Percentiles rank a stretch among this genome's conserved stretches.
Conservation (phyloP, 2,888 invertebrate genomes). For the Sympetrum striolatum region DNA sequence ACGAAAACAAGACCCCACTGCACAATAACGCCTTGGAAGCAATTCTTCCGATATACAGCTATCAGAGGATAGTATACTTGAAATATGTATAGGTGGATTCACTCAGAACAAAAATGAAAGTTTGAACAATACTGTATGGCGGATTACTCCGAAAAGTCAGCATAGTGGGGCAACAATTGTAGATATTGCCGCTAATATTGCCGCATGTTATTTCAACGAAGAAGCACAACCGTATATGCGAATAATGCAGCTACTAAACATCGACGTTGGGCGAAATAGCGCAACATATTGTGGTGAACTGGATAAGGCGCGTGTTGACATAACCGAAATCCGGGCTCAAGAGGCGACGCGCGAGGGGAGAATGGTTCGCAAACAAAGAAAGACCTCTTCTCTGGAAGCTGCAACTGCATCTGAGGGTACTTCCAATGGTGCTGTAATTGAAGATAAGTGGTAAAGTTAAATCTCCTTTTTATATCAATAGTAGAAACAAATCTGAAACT, state of each 20-base stretch:
- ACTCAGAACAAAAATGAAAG: slow-evolving; percentile 53
- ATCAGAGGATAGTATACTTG: slow-evolving; percentile 52
- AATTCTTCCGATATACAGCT: slow-evolving; percentile 53
- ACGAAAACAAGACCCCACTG: slow-evolving; percentile 50
- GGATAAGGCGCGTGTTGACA: slow-evolving; percentile 48
- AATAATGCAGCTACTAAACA: slow-evolving; percentile 48
- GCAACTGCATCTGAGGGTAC: too few relatives aligned
- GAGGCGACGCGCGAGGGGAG: too few relatives aligned
- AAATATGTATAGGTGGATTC: slow-evolving; percentile 51
- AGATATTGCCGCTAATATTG: too few relatives aligned
- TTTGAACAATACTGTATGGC: slow-evolving; percentile 54
- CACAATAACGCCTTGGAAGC: slow-evolving; percentile 51
- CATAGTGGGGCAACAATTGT: too few relatives aligned
- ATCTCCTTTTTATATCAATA: too few relatives aligned
- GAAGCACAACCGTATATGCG: slow-evolving; percentile 51
- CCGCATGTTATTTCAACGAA: too few relatives aligned
- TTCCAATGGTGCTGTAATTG: slow-evolving; percentile 48
- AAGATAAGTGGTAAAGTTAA: too few relatives aligned
- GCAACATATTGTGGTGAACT: too few relatives aligned
- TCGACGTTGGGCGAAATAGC: slow-evolving; percentile 48
- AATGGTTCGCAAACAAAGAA: too few relatives aligned
- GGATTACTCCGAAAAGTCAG: slow-evolving; percentile 51
- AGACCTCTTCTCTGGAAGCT: too few relatives aligned
- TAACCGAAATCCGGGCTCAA: slow-evolving; percentile 54
- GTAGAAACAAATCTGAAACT: too few relatives aligned